Base-by-base conservation (phyloP, 2,113 vertebrate species). In the Microcebus jonahi region DNA sequence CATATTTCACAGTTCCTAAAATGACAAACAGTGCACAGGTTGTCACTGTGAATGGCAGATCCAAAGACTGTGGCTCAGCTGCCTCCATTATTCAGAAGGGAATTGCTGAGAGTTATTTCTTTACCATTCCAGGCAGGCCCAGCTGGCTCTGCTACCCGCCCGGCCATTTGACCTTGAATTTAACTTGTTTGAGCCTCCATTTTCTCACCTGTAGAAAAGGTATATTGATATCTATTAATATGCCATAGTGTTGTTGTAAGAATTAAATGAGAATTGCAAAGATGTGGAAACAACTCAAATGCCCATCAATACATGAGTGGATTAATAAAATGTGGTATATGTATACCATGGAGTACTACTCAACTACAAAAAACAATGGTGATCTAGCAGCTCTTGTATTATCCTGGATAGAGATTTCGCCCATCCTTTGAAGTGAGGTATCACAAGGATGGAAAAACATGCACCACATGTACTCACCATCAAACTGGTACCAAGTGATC, bases 21-120 rank as follows among this genome's bases (percentile, higher is more conserved):
- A 92, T 45, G 67, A 94, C 92, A 95, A 75, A 92, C 67, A 89
- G 55, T 82, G 59, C 82, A 84, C 83, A 92, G 73, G 59, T 85
- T 95, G 92, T 92, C 71, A 31, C 92, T 88, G 48, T 91, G 95
- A 95, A 75, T 55, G 85, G 31, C 93, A 96, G 92, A 93, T 71
- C 83, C 57, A 39, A 48, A 94, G 79, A 59, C 11, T 1, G 75
- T 42, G 6, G 25, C 36, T 96, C 70, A 73, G 55, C 76, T 65
- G 29, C 55, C 59, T 88, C 87, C 73, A 27, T 21, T 65, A 45
- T 85, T 94, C 87, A 73, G 81, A 55, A 71, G 39, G 27, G 9
- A 88, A 85, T n/a, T n/a, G 20, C 61, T 71, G 53, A 68, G 39
- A 61, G 23, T 55, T 36, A 50, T 65, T 91, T 93, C 90, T 90